These are phyloP conservation scores for Tolypeutes matacus DNA, from an alignment of 2,797 vertebrate species.

Conservation along the genomic window DNA sequence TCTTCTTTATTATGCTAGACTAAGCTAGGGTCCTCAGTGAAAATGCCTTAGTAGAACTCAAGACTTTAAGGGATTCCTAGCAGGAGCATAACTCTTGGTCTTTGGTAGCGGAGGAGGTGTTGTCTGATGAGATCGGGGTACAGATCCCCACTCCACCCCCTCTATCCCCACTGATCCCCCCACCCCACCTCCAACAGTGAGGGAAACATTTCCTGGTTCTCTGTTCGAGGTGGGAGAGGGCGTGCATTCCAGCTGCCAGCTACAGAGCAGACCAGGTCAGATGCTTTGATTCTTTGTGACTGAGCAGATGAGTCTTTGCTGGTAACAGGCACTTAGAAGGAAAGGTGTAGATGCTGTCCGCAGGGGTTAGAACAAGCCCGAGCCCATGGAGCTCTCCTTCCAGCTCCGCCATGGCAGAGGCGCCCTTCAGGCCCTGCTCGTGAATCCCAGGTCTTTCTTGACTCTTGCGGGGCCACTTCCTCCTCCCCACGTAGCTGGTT, in stretches of 20 bases:
- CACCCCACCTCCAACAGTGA: neutral
- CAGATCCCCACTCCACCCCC: neutral
- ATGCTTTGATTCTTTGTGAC: neutral
- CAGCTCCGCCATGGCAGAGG: neutral
- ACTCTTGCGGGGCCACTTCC: neutral
- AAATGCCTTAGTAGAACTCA: neutral
- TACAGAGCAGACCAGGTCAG: neutral
- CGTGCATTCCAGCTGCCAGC: neutral
- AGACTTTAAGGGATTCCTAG: neutral
- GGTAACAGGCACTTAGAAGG: neutral
- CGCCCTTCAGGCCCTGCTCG: neutral
- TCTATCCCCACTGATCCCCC: too few relatives aligned
- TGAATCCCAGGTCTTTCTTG: neutral
- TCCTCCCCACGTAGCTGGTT: neutral
- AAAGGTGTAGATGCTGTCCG: fast-evolving
- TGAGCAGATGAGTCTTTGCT: neutral
- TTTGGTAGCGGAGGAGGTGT: neutral
- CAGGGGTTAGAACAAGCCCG: fast-evolving
- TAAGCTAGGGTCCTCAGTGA: neutral
- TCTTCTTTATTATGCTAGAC: neutral
- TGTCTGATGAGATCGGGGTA: neutral
- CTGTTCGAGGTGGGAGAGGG: neutral
- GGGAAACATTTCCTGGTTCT: neutral
- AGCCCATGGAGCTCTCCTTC: neutral
- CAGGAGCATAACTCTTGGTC: neutral